A percentile compares a stretch with the other conserved stretches of the same genome.
Evolutionary conservation across 2,888 invertebrate genomes (phyloP).

Genomic region (Lobophora halterata): DNA sequence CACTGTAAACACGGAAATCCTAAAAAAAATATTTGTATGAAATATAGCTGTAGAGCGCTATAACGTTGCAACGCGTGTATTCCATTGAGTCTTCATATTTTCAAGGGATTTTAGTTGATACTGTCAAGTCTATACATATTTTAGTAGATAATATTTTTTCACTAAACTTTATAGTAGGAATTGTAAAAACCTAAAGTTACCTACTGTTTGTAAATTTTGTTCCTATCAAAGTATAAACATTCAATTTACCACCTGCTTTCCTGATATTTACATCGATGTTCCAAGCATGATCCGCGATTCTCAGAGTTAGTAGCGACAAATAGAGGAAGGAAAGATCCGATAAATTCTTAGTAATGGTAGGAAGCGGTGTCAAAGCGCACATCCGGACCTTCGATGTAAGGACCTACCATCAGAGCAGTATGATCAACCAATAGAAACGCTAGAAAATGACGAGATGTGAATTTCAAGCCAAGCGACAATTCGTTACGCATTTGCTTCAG

Average conservation of each 20-base stretch:
- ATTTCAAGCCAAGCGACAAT: neutral
- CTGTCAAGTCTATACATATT: no score
- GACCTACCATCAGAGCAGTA: neutral
- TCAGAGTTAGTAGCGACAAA: constrained; percentile 37
- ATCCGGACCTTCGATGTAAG: constrained; percentile 54
- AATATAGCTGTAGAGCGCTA: no score
- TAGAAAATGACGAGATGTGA: constrained; percentile 1
- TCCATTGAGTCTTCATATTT: constrained; percentile 1
- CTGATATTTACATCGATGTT: constrained; percentile 30
- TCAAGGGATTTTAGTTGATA: no score
- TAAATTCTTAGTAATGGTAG: constrained; percentile 45
- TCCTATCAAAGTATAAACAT: constrained; percentile 60
- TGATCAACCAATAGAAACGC: constrained; percentile 7
- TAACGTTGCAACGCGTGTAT: no score
- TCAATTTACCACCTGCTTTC: constrained; percentile 67
- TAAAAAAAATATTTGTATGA: neutral
- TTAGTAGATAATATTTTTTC: constrained; percentile 38
- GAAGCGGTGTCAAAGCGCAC: constrained; percentile 66
- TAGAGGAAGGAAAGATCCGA: constrained; percentile 44
- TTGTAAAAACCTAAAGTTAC: neutral
- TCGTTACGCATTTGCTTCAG: no score
- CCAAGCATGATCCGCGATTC: no score
- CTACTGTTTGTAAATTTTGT: constrained; percentile 37
- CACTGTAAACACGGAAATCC: constrained; percentile 35
- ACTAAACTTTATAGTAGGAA: constrained; percentile 40